Conservation (phyloP, 2,797 vertebrate genomes). For the Loris lydekkerianus region DNA sequence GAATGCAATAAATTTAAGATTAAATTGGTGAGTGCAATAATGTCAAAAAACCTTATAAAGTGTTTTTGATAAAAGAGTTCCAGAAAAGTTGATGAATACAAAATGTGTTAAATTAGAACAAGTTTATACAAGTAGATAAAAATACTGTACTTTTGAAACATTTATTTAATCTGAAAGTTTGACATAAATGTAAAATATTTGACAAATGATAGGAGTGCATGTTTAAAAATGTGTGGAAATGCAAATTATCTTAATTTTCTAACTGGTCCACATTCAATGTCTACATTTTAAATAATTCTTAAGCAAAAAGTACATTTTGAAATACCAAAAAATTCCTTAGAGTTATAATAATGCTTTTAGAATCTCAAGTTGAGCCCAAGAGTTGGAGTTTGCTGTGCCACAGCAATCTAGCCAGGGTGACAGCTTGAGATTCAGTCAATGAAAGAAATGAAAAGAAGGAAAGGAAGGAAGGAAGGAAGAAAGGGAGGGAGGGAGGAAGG, state of each 20-base stretch:
- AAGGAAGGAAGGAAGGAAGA: too few relatives aligned
- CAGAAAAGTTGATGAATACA: conserved; percentile 19
- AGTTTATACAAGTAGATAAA: not conserved
- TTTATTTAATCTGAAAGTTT: conserved; percentile 38
- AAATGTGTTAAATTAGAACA: not conserved
- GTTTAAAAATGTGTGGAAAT: not conserved
- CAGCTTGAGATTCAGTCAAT: too few relatives aligned
- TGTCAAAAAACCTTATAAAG: not conserved
- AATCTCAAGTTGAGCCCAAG: not conserved
- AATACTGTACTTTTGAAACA: not conserved
- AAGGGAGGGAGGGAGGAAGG: too few relatives aligned
- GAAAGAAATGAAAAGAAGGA: too few relatives aligned
- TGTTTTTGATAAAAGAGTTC: conserved; percentile 21
- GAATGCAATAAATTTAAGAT: not conserved
- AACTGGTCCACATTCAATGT: not conserved
- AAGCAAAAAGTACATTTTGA: not conserved
- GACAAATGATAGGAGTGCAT: not conserved
- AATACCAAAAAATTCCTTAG: not conserved
- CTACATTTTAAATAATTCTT: not conserved
- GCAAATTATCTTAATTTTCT: not conserved
- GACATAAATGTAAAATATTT: conserved; percentile 24
- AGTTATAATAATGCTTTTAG: not conserved
- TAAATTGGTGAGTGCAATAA: conserved; percentile 33
- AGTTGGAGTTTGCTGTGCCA: too few relatives aligned
- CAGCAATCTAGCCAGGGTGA: too few relatives aligned